These are phyloP conservation scores for Chrosomus eos DNA, from an alignment of 2,797 vertebrate genomes.

Conservation along the genomic window DNA sequence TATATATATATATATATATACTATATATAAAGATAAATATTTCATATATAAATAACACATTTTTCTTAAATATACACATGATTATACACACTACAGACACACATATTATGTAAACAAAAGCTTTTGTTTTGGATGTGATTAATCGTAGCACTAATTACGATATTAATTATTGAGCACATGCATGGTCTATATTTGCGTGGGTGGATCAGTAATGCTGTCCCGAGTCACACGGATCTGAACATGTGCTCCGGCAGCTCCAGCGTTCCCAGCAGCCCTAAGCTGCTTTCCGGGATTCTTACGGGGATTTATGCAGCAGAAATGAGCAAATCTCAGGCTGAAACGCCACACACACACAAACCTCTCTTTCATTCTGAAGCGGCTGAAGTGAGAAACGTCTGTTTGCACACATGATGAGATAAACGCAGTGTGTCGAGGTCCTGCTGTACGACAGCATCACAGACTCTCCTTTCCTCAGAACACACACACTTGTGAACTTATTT, in stretches of 20 bases:
- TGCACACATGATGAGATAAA: background rate
- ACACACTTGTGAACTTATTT: too few relatives aligned
- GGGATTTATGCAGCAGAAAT: conserved; percentile 44
- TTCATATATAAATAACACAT: too few relatives aligned
- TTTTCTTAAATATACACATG: too few relatives aligned
- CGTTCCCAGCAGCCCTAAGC: conserved; percentile 51
- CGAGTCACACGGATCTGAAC: conserved; percentile 54
- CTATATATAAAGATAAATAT: too few relatives aligned
- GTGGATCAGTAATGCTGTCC: background rate
- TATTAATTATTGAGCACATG: background rate
- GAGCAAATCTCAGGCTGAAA: conserved; percentile 57
- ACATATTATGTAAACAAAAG: too few relatives aligned
- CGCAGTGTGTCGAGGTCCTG: background rate
- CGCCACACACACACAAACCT: background rate
- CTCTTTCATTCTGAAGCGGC: background rate
- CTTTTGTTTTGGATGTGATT: too few relatives aligned
- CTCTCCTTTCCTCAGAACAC: too few relatives aligned
- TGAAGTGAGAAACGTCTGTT: background rate
- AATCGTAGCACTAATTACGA: too few relatives aligned
- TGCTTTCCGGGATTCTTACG: conserved; percentile 58
- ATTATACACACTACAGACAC: too few relatives aligned
- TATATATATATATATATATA: too few relatives aligned
- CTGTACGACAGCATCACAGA: background rate
- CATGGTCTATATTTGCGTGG: background rate
- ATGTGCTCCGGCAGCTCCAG: conserved; percentile 24